Conservation (phyloP, 2,797 vertebrate genomes). For the Gambusia yucatana region DNA sequence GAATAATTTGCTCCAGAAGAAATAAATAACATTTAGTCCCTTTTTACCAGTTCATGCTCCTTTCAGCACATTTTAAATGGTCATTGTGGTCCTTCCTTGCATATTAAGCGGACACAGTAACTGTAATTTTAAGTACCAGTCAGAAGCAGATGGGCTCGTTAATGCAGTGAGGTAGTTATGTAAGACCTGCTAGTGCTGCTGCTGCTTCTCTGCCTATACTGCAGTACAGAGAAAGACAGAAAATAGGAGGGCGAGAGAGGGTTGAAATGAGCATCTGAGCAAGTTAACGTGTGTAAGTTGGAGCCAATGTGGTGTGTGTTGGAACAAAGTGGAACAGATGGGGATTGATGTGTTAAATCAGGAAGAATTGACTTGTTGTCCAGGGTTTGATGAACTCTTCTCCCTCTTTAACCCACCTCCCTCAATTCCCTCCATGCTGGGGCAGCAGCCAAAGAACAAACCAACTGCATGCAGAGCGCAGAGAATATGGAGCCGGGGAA, state of each 20-base stretch:
- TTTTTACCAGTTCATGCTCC: conserved; percentile 25
- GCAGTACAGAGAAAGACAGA: conserved; percentile 46
- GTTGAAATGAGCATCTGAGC: conserved; percentile 23
- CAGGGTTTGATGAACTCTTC: conserved; percentile 68
- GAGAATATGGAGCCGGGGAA: not conserved
- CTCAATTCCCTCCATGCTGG: conserved; percentile 55
- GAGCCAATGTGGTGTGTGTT: conserved; percentile 12
- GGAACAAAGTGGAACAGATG: conserved; percentile 32
- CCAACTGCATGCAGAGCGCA: conserved; percentile 18
- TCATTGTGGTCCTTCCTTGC: conserved; percentile 12
- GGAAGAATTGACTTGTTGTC: conserved; percentile 70
- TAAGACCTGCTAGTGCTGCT: conserved; percentile 70
- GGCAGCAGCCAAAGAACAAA: conserved; percentile 44
- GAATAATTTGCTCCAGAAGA: not conserved
- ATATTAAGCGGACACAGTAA: conserved; percentile 30
- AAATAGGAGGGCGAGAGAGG: conserved; percentile 5
- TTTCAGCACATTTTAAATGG: conserved; percentile 13
- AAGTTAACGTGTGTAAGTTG: conserved; percentile 29
- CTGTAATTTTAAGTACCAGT: conserved; percentile 60
- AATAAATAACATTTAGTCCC: not conserved
- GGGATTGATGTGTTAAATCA: conserved; percentile 64
- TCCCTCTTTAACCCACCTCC: conserved; percentile 67
- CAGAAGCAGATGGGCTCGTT: conserved; percentile 75
- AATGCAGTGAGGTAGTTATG: conserved; percentile 78
- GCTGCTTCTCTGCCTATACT: conserved; percentile 58